Conservation (phyloP, 2,888 invertebrate genomes). For the Melinaea menophilus region DNA sequence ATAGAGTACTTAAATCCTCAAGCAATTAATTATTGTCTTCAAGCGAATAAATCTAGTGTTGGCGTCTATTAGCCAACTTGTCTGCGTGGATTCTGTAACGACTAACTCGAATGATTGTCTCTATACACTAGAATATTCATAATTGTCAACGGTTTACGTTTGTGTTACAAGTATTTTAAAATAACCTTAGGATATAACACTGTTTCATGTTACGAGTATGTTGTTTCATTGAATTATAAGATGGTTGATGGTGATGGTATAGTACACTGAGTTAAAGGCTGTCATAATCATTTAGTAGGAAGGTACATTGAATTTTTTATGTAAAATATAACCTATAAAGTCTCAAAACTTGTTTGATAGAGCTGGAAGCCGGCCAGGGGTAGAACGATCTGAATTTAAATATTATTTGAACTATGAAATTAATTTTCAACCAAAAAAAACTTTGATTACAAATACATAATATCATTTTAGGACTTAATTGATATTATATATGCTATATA, state of each 20-base stretch:
- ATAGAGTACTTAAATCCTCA: slow-evolving; percentile 1
- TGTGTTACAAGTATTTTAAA: not conserved
- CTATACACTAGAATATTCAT: slow-evolving; percentile 7
- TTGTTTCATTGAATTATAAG: no score
- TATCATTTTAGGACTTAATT: not conserved
- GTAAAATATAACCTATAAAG: slow-evolving; percentile 22
- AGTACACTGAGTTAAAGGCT: not conserved
- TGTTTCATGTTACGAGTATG: no score
- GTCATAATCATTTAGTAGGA: not conserved
- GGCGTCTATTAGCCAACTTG: slow-evolving; percentile 19
- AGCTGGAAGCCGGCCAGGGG: slow-evolving; percentile 38
- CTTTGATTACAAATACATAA: not conserved
- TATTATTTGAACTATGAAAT: slow-evolving; percentile 41
- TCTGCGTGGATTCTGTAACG: slow-evolving; percentile 11
- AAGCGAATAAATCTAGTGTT: slow-evolving; percentile 8
- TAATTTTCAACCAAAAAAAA: slow-evolving; percentile 38
- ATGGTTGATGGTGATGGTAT: not conserved
- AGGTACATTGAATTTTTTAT: not conserved
- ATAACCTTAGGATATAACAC: no score
- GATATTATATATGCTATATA: no score
- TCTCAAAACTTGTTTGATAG: slow-evolving; percentile 14
- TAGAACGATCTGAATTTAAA: slow-evolving; percentile 38
- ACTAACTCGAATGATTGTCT: slow-evolving; percentile 22
- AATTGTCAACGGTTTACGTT: slow-evolving; percentile 1
- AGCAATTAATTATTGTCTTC: slow-evolving; percentile 20